phyloP scores from a whole-genome alignment of 1,140 invertebrate genomes.

The Rhyacophila brunnea region DNA sequence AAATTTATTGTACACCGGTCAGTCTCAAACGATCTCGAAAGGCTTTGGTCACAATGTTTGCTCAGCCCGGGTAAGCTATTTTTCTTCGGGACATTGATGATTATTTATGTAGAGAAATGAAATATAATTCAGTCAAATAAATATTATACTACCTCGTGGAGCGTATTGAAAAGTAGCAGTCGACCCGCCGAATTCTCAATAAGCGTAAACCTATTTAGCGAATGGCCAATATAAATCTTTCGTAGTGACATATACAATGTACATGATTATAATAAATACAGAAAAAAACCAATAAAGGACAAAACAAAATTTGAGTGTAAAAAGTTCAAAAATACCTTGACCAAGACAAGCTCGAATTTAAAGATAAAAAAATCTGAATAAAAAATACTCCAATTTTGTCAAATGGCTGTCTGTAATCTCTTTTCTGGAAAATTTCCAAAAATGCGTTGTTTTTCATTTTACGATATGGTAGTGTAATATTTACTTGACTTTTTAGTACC shows the following conservation, averaged over 20 bases:
- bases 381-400: constrained; percentile 5
- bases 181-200: too few relatives aligned
- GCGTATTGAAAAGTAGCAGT: not conserved
- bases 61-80: not conserved
- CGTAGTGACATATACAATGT: too few relatives aligned
- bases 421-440: not conserved
- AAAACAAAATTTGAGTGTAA: constrained; percentile 52
- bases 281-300: constrained; percentile 2
- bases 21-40: constrained; percentile 8
- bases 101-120: constrained; percentile 8
- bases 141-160: constrained; percentile 55
- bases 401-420: constrained; percentile 20
- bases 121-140: constrained; percentile 52
- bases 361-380: constrained; percentile 20
- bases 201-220: too few relatives aligned
- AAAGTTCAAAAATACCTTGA: constrained; percentile 57
- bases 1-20: not conserved
- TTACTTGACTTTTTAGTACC: constrained; percentile 60
- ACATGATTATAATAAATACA: constrained; percentile 6
- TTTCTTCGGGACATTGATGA: constrained; percentile 7
- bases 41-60: not conserved
- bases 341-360: constrained; percentile 53
- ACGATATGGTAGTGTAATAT: constrained; percentile 59
- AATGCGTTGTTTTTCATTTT: constrained; percentile 35
- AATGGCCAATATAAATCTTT: too few relatives aligned